These are phyloP conservation scores for Platycheirus rosarum DNA, from an alignment of 2,888 invertebrate genomes.

Conservation along the genomic window DNA sequence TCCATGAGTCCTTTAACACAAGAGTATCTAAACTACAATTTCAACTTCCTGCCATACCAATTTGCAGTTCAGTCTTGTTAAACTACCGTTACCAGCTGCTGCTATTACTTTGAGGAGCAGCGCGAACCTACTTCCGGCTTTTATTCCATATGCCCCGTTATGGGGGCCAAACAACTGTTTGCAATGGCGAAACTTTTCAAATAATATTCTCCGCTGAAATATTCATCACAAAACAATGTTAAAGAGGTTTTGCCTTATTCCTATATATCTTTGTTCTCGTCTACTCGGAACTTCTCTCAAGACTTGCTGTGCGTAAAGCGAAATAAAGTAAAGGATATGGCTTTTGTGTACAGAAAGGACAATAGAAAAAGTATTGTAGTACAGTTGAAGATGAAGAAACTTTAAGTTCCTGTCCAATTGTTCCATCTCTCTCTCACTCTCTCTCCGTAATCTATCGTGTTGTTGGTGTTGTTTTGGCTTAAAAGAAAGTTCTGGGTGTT, in stretches of 20 bases:
- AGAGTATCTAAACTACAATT: slow-evolving; percentile 27
- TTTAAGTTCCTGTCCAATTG: slow-evolving; percentile 15
- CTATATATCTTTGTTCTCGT: slow-evolving; percentile 8
- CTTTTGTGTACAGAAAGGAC: slow-evolving; percentile 30
- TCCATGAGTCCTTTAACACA: neutral
- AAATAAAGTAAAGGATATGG: slow-evolving; percentile 28
- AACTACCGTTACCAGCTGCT: slow-evolving; percentile 40
- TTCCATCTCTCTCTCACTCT: too few relatives aligned
- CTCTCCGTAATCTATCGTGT: neutral
- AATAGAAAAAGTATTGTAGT: slow-evolving; percentile 34
- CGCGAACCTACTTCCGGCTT: slow-evolving; percentile 11
- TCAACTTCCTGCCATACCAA: slow-evolving; percentile 32
- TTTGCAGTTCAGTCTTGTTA: slow-evolving; percentile 27
- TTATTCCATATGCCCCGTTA: slow-evolving; percentile 33
- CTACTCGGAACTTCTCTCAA: slow-evolving; percentile 8
- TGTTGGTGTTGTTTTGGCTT: slow-evolving; percentile 36
- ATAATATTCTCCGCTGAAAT: slow-evolving; percentile 66
- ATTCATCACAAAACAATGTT: slow-evolving; percentile 65
- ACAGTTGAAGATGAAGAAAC: slow-evolving; percentile 20
- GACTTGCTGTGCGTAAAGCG: slow-evolving; percentile 21
- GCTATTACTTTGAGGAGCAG: slow-evolving; percentile 11
- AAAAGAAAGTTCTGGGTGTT: slow-evolving; percentile 60
- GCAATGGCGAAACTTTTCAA: slow-evolving; percentile 66
- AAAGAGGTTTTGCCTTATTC: slow-evolving; percentile 33
- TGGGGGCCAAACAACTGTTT: slow-evolving; percentile 23